Conservation (phyloP, 2,888 invertebrate genomes). For the Lordiphosa fenestrarum region DNA sequence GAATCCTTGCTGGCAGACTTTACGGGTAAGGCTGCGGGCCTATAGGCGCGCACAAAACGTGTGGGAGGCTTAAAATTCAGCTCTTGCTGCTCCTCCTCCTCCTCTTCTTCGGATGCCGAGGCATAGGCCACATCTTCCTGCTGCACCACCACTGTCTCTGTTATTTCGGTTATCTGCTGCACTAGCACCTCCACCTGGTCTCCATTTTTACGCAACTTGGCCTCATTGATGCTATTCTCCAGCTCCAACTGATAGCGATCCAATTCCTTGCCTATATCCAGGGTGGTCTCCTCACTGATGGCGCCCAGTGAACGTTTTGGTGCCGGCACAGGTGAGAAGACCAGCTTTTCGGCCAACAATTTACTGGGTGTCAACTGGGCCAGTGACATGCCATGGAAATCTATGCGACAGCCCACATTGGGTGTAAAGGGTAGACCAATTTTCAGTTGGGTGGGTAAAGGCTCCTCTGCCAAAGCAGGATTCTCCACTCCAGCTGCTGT, state of each 20-base stretch:
- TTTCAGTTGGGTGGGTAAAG: constrained; percentile 60
- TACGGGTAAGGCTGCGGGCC: constrained; percentile 45
- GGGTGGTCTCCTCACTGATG: constrained; percentile 76
- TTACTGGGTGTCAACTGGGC: constrained; percentile 77
- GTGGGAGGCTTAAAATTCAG: constrained; percentile 72
- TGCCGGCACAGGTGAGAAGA: constrained; percentile 71
- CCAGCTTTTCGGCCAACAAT: constrained; percentile 77
- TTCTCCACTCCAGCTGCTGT: constrained; percentile 46
- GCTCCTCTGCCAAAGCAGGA: constrained; percentile 46
- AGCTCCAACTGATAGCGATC: constrained; percentile 80
- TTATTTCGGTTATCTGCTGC: constrained; percentile 11
- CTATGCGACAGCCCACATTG: constrained; percentile 77
- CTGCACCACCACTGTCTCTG: constrained; percentile 12
- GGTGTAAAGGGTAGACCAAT: constrained; percentile 79
- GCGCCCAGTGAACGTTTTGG: constrained; percentile 69
- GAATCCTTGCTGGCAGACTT: constrained; percentile 58
- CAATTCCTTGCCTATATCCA: constrained; percentile 79
- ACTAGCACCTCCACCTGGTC: constrained; percentile 17
- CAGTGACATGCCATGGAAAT: constrained; percentile 74
- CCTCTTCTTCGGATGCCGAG: constrained; percentile 52
- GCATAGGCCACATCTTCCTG: constrained; percentile 57
- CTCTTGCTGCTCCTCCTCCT: constrained; percentile 31
- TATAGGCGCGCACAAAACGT: constrained; percentile 78
- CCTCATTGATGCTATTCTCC: constrained; percentile 80
- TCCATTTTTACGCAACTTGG: constrained; percentile 73